Conservation (phyloP, 2,797 vertebrate species). For the Chiroxiphia lanceolata region DNA sequence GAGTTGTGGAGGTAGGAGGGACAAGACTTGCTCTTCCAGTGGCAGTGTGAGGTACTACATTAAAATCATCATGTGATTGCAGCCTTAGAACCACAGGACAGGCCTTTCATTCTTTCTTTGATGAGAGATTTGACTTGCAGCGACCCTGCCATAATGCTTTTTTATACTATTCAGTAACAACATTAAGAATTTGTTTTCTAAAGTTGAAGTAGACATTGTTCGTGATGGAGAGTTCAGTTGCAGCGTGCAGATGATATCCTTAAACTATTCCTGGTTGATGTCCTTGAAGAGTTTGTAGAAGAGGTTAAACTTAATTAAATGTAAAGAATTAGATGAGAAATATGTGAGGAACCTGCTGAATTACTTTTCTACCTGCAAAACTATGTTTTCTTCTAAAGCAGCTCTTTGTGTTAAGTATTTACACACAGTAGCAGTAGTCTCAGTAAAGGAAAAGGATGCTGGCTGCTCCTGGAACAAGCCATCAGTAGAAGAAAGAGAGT, state of each 20-base stretch:
- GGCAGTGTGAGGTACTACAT: neutral
- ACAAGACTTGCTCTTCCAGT: neutral
- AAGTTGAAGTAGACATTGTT: neutral
- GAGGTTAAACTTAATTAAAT: neutral
- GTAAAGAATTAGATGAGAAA: neutral
- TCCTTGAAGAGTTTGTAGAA: neutral
- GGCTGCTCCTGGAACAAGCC: neutral
- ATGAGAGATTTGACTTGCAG: neutral
- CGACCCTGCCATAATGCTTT: neutral
- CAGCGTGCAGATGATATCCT: fast-evolving
- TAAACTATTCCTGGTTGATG: neutral
- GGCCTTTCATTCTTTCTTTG: neutral
- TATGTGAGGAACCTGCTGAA: neutral
- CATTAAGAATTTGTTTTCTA: neutral
- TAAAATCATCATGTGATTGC: neutral
- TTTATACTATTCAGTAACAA: neutral
- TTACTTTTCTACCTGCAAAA: neutral
- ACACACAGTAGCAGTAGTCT: neutral
- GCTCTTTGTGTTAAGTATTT: neutral
- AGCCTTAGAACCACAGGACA: neutral
- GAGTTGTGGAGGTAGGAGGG: neutral
- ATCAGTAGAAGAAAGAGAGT: neutral
- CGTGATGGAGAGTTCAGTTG: neutral
- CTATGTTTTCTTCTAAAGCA: neutral
- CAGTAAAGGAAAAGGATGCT: neutral